Evolutionary conservation across 2,888 invertebrate species (phyloP), one percentile per base, ranked within the genome.

Genomic region (Polydrusus pterygomalis): DNA sequence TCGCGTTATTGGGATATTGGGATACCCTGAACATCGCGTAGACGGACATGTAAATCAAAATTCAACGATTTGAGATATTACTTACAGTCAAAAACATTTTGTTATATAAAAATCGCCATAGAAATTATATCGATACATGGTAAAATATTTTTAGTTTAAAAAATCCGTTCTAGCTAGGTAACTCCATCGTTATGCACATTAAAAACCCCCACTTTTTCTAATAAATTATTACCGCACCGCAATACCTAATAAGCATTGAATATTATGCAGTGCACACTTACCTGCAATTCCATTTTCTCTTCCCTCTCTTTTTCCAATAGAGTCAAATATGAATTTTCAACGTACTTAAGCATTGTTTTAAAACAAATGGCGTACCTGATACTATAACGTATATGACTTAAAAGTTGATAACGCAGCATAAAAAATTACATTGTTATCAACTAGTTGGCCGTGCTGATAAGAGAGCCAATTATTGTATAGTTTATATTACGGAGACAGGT

Each of bases 251-350:
- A 40, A 56, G n/a, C n/a, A 56, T 30, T 7, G 13, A 56, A 6
- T 25, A n/a, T n/a, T n/a, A n/a, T n/a, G n/a, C n/a, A n/a, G n/a
- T 30, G 34, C 8, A 34, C 34, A 56, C 77, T 72, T 75, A 78
- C 80, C 77, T 79, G 70, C 13, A 80, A 56, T 56, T 80, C 79
- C n/a, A 65, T 10, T 51, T 72, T 77, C 34, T 77, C 75, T 34
- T 77, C 77, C 67, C 63, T 64, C 56, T 78, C 74, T 54, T 74
- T 77, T 54, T 77, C 74, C 20, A 74, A 34, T 18, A 75, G 40
- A 2, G 67, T 40, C 20, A 74, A 56, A 67, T 71, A 77, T 8
- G 67, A 60, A 40, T 71, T 74, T 56, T 77, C 74, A 2, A 56
- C 74, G 49, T 70, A 68, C 64, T 77, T 67, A 51, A 77, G 47